Conservation (phyloP, 2,888 invertebrate species). For the Amphimallon solstitiale region DNA sequence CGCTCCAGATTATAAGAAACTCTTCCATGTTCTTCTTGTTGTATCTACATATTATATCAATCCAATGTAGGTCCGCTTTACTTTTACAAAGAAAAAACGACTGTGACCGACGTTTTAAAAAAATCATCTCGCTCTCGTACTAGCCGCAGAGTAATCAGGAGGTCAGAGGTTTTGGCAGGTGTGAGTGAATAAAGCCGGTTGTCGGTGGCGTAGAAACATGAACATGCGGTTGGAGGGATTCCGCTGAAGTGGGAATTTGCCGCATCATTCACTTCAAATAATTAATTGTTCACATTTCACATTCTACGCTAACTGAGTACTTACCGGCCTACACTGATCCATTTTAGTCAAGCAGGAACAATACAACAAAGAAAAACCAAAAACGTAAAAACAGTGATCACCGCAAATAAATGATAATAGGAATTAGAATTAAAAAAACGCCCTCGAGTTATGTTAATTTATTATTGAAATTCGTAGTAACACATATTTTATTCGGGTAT, state of each 20-base stretch:
- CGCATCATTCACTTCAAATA: constrained; percentile 29
- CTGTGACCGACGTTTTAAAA: constrained; percentile 32
- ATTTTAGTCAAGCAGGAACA: too few relatives aligned
- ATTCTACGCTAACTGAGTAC: not conserved
- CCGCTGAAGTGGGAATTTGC: constrained; percentile 34
- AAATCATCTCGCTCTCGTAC: constrained; percentile 36
- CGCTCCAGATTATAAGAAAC: too few relatives aligned
- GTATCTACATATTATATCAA: too few relatives aligned
- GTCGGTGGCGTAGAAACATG: constrained; percentile 33
- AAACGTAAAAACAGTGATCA: too few relatives aligned
- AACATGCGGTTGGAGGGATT: constrained; percentile 30
- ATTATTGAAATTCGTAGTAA: too few relatives aligned
- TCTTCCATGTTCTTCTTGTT: too few relatives aligned
- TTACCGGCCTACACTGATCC: not conserved
- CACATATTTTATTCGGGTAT: too few relatives aligned
- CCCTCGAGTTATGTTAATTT: too few relatives aligned
- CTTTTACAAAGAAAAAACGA: not conserved
- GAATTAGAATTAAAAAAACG: too few relatives aligned
- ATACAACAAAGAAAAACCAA: too few relatives aligned
- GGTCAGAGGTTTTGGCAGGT: constrained; percentile 41
- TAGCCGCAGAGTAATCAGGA: constrained; percentile 41
- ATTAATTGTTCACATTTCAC: constrained; percentile 19
- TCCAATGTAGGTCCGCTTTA: too few relatives aligned
- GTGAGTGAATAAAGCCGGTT: constrained; percentile 38
- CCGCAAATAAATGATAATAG: too few relatives aligned